Conservation (phyloP, 2,113 vertebrate species). For the Drymodes brunneopygia region DNA sequence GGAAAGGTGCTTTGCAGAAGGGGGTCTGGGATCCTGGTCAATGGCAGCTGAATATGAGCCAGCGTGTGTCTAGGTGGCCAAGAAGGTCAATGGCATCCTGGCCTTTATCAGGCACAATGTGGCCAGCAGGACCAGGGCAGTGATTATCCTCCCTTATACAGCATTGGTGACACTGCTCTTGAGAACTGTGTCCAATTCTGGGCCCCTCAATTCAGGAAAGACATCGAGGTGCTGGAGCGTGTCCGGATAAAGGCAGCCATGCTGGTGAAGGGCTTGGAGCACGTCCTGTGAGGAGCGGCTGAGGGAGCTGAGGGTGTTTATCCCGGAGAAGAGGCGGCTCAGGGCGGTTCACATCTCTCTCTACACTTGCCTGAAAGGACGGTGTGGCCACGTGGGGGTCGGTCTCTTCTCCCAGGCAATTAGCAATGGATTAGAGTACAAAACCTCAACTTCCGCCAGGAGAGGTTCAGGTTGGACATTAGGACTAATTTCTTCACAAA, state of each 20-base stretch:
- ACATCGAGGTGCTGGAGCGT: neutral
- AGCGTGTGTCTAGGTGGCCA: neutral
- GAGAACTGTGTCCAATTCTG: neutral
- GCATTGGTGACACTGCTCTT: neutral
- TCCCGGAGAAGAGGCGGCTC: no score
- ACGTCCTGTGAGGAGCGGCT: neutral
- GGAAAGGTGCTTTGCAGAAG: neutral
- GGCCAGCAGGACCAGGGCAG: neutral
- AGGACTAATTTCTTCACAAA: neutral
- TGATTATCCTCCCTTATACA: neutral
- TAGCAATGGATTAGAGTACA: neutral
- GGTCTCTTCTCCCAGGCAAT: neutral
- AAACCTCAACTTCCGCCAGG: neutral
- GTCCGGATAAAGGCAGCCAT: accelerated
- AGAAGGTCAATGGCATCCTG: neutral
- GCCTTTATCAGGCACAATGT: neutral
- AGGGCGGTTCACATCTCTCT: accelerated
- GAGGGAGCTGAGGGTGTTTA: neutral
- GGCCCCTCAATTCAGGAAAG: neutral
- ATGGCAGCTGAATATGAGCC: neutral
- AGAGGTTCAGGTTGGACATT: neutral
- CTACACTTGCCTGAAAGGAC: neutral
- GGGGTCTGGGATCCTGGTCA: neutral
- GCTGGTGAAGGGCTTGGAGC: neutral
- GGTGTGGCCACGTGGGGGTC: accelerated